phyloP scores from a whole-genome alignment of 2,113 vertebrate species.

The Petromus typicus region DNA sequence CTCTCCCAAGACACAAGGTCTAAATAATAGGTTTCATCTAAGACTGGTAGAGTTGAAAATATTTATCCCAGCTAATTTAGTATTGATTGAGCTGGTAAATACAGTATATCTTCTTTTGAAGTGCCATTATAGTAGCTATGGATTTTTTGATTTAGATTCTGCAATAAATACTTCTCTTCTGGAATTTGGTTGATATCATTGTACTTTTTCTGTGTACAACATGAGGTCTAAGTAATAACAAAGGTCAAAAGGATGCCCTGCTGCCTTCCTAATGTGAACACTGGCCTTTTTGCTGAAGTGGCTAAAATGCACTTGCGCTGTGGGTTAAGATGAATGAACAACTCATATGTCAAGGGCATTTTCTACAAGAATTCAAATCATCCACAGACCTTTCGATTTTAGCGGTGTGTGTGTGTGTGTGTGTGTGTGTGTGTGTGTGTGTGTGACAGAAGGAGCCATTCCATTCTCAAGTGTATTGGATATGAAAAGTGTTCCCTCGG shows the following conservation, averaged over 20 bases:
- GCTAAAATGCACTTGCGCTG: accelerated
- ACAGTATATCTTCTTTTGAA: slow-evolving; percentile 68
- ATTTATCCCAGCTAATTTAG: slow-evolving; percentile 77
- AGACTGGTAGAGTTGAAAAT: slow-evolving; percentile 65
- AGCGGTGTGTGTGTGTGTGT: background rate
- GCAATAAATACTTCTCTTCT: slow-evolving; percentile 58
- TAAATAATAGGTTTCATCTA: slow-evolving; percentile 68
- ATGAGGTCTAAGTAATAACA: slow-evolving; percentile 53
- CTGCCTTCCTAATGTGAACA: background rate
- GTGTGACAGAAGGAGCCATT: background rate
- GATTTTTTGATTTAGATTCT: slow-evolving; percentile 75
- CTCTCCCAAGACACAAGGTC: slow-evolving; percentile 9
- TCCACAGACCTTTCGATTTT: background rate
- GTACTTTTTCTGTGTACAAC: slow-evolving; percentile 25
- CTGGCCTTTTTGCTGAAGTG: background rate
- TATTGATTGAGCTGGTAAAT: slow-evolving; percentile 82
- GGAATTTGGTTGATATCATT: slow-evolving; percentile 40
- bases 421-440: background rate
- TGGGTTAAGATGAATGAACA: background rate
- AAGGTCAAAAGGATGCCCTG: slow-evolving; percentile 63
- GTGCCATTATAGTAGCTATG: slow-evolving; percentile 62
- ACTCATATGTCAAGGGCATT: slow-evolving; percentile 16
- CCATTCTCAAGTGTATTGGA: background rate
- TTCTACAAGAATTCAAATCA: background rate
- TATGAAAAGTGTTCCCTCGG: too few relatives aligned